Evolutionary conservation across 1,140 invertebrate species (phyloP), one percentile per base, ranked within the genome.

Genomic region (Danaus melanippus): DNA sequence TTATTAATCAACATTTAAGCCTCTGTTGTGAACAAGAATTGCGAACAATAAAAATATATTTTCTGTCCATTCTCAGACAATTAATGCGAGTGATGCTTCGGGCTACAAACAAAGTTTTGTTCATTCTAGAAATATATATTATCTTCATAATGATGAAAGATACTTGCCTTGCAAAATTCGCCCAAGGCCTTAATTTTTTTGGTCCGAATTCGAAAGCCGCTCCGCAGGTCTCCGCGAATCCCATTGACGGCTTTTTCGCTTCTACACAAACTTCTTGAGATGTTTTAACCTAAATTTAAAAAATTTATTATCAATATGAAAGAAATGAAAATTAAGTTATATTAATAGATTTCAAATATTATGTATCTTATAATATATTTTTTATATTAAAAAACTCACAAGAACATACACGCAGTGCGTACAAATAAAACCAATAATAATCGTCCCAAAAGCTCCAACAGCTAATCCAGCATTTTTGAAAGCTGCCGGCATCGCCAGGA

Each of bases 401-500:
- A 96, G 81, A 62, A 95, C 90, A 77, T 95, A 92, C 43, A 95
- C 93, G 69, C 93, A 94, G 71, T 95, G 93, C 1, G 93, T 92
- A 74, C 93, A 95, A 44, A 95, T 86, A 21, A 94, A 83, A 8
- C 93, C 93, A 39, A 94, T 89, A 10, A 95, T 65, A 11, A 94
- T 75, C 0, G 93, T 93, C 2, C 92, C 92, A 8, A 94, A 69
- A 7, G 90, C 87, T 21, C 93, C 93, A 58, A 93, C 90, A 8
- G 92, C 67, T 1, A 96, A 68, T 10, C 96, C 96, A 15, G 93
- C 93, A 77, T 96, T 93, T 67, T 91, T 92, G 62, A 97, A 92
- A 9, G 96, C 95, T 58, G 91, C 90, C 8, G 96, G 95, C 93
- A 97, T 96, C 5, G 96, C 95, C 66, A 97, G 86, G 60, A 97